Evolutionary conservation across 2,797 vertebrate species (phyloP), one percentile per base, ranked within the genome.

Genomic region (Rhadinocentrus ornatus): DNA sequence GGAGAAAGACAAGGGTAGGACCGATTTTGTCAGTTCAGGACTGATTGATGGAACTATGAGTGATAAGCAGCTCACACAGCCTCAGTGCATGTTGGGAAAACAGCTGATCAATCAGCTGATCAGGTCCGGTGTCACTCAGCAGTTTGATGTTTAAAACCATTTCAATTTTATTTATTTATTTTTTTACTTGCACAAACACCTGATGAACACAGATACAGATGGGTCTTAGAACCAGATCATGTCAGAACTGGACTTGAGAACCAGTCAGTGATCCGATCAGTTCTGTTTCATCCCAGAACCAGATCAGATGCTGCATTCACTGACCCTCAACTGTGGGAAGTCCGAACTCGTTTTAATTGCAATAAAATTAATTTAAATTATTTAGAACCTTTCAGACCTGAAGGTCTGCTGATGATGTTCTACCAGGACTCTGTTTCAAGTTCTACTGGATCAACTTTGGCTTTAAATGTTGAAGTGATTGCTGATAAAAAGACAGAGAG

Each of bases 1-100:
- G 94, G 94, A 48, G 93, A 96, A 39, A 81, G 86, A 77, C 95
- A 96, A 39, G 95, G 96, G 96, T 97, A 53, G 32, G 73, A 52
- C n/a, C 4, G 10, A 8, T 32, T 20, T 10, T 53, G 1, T 66
- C 50, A 29, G 11, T 50, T 37, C 26, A 1, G 10, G 6, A 20
- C 46, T 22, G 20, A 22, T 35, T n/a, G 6, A 6, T 13, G 61
- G 41, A 22, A 11, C 32, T 24, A 12, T 24, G n/a, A 6, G 24
- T n/a, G 22, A 6, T n/a, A 13, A 48, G 44, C 10, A 27, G 29
- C 26, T 56, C 29, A 56, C 46, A 22, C 22, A 11, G 48, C 18
- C 7, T 46, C 16, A 8, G 1, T n/a, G 44, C 20, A 20, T 46
- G 44, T n/a, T 46, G 44, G 20, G 44, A 44, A n/a, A 44, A 46